Base-by-base conservation (phyloP, 1,140 invertebrate genomes). In the Diachasmimorpha longicaudata region DNA sequence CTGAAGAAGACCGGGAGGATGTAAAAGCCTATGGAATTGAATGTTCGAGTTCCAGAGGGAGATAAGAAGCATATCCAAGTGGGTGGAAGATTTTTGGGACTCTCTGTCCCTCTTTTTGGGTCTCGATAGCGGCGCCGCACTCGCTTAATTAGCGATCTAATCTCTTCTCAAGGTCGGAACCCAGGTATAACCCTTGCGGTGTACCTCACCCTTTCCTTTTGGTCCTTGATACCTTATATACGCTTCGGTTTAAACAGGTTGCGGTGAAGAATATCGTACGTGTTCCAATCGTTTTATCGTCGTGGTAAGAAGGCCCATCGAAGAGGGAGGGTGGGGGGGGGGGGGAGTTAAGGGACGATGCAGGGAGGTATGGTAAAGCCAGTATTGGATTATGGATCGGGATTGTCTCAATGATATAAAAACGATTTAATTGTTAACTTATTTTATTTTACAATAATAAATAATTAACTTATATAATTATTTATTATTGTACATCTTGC, bases 141-240 rank as follows among this genome's bases (percentile, higher is more conserved):
- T 63, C 58, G 58, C 58, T 63, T 63, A 63, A 63, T 63, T 63
- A 63, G 58, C 58, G 58, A 63, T 63, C 58, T 63, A 21, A 63
- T 63, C 58, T 63, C 23, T 25, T 25, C 8, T 23, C 58, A 63
- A 63, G 58, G 58, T 63, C 58, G 58, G 19, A 25, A n/a, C 31
- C 58, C 58, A 63, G 58, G 58, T 63, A 63, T 63, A 63, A 63
- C 58, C 58, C 58, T 63, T 25, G 21, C 13, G 23, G 23, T 55
- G 23, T 25, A 13, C 23, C 58, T 63, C 23, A 9, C 23, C 23
- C 11, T 13, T 25, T 13, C 23, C 21, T n/a, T n/a, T 16, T 16
- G n/a, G 52, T 13, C 58, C 0, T 6, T 63, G 21, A 23, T 63
- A 25, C 58, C 19, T 25, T 63, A 63, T 63, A 63, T 63, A 63